These are phyloP conservation scores for Odontophorus gujanensis DNA, from an alignment of 2,113 vertebrate genomes.

Conservation along the genomic window DNA sequence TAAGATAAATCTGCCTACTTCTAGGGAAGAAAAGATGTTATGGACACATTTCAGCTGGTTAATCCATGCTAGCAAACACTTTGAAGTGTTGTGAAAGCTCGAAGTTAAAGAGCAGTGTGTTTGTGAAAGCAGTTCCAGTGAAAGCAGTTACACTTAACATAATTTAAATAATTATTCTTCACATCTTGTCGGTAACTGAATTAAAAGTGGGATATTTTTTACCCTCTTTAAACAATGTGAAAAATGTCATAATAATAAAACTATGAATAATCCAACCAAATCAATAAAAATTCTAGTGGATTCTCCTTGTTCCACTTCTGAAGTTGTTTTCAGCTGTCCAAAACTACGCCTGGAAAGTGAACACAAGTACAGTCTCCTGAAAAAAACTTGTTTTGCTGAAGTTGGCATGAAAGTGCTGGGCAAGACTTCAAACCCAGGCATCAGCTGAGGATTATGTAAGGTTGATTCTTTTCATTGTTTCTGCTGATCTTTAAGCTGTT, in stretches of 20 bases:
- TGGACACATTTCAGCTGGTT: not conserved
- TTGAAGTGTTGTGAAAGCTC: not conserved
- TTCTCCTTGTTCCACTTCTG: not conserved
- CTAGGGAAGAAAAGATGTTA: not conserved
- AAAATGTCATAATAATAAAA: not conserved
- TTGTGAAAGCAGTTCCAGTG: not conserved
- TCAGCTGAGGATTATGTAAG: conserved; percentile 13
- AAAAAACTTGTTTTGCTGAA: conserved; percentile 14
- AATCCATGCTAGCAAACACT: not conserved
- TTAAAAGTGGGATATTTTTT: not conserved
- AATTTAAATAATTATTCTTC: not conserved
- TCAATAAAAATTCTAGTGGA: not conserved
- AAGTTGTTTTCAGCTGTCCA: not conserved
- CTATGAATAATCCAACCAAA: not conserved
- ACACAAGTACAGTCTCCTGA: not conserved
- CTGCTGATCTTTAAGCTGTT: conserved; percentile 17
- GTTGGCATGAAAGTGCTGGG: not conserved
- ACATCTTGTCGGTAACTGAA: not conserved
- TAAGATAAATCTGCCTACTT: not conserved
- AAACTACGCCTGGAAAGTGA: not conserved
- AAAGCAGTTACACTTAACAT: not conserved
- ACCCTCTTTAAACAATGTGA: not conserved
- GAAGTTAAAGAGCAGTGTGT: not conserved
- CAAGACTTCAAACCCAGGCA: conserved; percentile 24
- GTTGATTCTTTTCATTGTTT: conserved; percentile 33